These are phyloP conservation scores for Dicroscelio sp. DNA, from an alignment of 2,888 invertebrate species.

Conservation along the genomic window DNA sequence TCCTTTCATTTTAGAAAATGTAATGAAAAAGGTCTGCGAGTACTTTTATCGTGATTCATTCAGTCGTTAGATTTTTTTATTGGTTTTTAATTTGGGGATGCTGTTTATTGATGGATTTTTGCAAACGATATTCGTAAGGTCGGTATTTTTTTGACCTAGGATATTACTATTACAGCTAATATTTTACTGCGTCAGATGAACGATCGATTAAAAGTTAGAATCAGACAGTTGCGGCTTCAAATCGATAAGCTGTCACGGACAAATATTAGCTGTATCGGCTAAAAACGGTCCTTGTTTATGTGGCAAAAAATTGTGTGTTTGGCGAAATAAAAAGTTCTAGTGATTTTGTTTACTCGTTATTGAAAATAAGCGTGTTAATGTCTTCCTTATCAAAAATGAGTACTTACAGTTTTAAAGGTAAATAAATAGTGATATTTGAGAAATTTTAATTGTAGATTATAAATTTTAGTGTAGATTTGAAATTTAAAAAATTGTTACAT, in stretches of 20 bases:
- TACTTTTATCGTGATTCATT: slow-evolving; percentile 9
- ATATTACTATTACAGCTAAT: slow-evolving; percentile 38
- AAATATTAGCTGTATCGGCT: slow-evolving; percentile 43
- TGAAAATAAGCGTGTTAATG: background rate
- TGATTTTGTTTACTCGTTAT: background rate
- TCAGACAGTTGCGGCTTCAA: slow-evolving; percentile 57
- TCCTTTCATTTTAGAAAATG: background rate
- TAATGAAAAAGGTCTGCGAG: background rate
- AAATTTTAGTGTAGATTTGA: no score
- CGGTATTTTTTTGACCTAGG: background rate
- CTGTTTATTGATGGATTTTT: slow-evolving; percentile 38
- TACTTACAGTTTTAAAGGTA: no score
- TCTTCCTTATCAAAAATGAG: no score
- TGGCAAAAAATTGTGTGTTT: slow-evolving; percentile 24
- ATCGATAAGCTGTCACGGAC: slow-evolving; percentile 66
- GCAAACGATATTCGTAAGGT: slow-evolving; percentile 6
- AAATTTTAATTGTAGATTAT: no score
- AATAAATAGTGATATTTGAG: no score
- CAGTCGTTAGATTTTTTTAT: slow-evolving; percentile 42
- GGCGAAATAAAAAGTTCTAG: background rate
- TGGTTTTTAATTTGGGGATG: slow-evolving; percentile 34
- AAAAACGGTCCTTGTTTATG: slow-evolving; percentile 45
- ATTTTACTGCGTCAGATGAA: slow-evolving; percentile 58
- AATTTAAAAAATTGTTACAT: no score
- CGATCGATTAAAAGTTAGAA: slow-evolving; percentile 34